Evolutionary conservation across 2,888 invertebrate species (phyloP).

Genomic region (Epinotia nisella): DNA sequence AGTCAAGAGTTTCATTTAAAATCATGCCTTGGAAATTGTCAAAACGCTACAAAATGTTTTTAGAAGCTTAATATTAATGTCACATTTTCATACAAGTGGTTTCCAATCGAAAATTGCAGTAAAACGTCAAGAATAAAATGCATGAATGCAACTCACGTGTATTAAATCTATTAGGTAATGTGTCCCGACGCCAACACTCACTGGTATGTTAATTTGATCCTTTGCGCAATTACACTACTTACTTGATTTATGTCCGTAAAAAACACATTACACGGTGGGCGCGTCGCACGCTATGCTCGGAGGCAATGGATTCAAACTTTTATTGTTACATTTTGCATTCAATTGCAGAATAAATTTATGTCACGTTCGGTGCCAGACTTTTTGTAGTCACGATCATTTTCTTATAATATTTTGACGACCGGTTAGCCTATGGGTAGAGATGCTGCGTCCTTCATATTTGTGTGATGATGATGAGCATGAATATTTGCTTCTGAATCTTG

Average conservation of each 20-base stretch:
- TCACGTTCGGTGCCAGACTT: too few relatives aligned
- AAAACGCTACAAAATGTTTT: too few relatives aligned
- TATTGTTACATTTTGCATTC: constrained; percentile 8
- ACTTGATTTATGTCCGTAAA: constrained; percentile 67
- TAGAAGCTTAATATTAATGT: neutral
- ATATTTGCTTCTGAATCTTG: too few relatives aligned
- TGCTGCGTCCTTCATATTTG: too few relatives aligned
- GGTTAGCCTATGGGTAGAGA: too few relatives aligned
- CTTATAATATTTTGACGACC: too few relatives aligned
- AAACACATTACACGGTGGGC: constrained; percentile 62
- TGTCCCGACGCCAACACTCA: constrained; percentile 51
- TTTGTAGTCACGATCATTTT: too few relatives aligned
- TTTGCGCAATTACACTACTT: constrained; percentile 66
- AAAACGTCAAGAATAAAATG: constrained; percentile 6
- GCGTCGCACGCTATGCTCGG: constrained; percentile 63
- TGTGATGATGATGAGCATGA: too few relatives aligned
- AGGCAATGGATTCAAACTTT: constrained; percentile 34
- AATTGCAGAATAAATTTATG: neutral
- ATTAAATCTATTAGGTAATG: constrained; percentile 48
- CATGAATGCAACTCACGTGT: constrained; percentile 28
- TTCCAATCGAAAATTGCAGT: neutral
- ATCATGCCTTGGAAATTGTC: too few relatives aligned
- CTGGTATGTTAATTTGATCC: constrained; percentile 63
- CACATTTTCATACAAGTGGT: neutral
- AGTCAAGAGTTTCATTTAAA: too few relatives aligned